Conservation (phyloP, 2,113 vertebrate genomes). For the Trogon melanurus region DNA sequence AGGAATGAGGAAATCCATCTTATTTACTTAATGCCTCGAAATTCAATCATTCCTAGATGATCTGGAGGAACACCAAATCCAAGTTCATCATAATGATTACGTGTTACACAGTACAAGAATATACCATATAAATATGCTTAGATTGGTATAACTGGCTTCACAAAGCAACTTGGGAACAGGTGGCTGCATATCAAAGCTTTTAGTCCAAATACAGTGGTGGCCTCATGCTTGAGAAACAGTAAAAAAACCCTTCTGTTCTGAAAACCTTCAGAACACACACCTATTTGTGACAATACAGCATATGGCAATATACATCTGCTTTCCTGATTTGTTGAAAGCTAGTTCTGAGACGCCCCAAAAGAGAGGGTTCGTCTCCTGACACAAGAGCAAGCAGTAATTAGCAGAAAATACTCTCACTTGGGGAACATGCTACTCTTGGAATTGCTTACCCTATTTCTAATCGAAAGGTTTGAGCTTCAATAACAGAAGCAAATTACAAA, state of each 20-base stretch:
- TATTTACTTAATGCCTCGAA: not conserved
- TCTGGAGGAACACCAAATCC: not conserved
- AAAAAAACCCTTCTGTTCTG: not conserved
- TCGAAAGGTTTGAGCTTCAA: not conserved
- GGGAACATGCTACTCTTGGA: not conserved
- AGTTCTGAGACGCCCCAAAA: not conserved
- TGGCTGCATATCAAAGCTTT: not conserved
- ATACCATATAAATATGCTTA: not conserved
- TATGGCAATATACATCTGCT: not conserved
- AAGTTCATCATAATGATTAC: not conserved
- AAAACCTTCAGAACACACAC: not conserved
- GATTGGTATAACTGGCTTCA: not conserved
- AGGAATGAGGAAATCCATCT: not conserved
- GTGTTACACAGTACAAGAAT: not conserved
- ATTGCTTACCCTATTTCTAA: not conserved
- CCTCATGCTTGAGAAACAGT: not conserved
- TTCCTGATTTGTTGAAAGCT: not conserved
- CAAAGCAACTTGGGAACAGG: not conserved
- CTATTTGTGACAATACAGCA: not conserved
- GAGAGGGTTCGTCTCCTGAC: not conserved
- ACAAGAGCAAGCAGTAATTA: not conserved
- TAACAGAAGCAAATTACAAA: not conserved
- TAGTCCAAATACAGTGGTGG: not conserved
- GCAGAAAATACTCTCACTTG: not conserved
- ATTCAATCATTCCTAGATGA: not conserved